Base-by-base conservation (phyloP, 2,888 invertebrate species). In the Liopterus haemorrhoidalis region DNA sequence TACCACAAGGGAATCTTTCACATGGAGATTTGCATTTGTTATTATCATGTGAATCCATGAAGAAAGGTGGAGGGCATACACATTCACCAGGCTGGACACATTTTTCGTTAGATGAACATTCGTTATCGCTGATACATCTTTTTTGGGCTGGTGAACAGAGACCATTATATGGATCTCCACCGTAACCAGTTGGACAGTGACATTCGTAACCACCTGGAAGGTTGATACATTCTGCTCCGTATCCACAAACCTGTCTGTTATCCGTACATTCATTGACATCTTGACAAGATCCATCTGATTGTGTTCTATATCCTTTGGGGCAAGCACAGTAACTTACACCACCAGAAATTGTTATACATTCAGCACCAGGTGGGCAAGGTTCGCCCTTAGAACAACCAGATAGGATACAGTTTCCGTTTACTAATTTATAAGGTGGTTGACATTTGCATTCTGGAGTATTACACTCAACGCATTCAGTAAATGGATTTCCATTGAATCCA, bases 291-390 rank as follows among this genome's bases (percentile, higher is more conserved):
- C 90, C 88, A 59, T 90, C 88, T 2, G 73, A 61, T 44, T 78
- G 78, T 15, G 86, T 83, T 46, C 80, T 78, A 64, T 78, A 91
- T 11, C 93, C 92, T 62, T 86, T 82, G 4, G 92, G 92, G 63
- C 93, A 93, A 37, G 92, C 92, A 59, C 93, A 93, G 62, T 93
- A 93, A 64, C 91, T 92, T 1, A 90, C 85, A 37, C 87, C 88
- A 18, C 89, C 89, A 9, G 91, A 84, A 54, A 92, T 91, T 3
- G 85, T 80, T 43, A 93, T 87, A 59, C 93, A 93, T 61, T 93
- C 89, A 1, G 92, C 92, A 6, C 90, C 91, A 49, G 77, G 74
- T 1, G 88, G 87, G 64, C 92, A 93, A 55, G 81, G 81, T 50
- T 85, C 85, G 25, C 82, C 81, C 55, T 79, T 79, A 2, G 82